phyloP scores from a whole-genome alignment of 2,113 vertebrate species.

The Scomber japonicus region DNA sequence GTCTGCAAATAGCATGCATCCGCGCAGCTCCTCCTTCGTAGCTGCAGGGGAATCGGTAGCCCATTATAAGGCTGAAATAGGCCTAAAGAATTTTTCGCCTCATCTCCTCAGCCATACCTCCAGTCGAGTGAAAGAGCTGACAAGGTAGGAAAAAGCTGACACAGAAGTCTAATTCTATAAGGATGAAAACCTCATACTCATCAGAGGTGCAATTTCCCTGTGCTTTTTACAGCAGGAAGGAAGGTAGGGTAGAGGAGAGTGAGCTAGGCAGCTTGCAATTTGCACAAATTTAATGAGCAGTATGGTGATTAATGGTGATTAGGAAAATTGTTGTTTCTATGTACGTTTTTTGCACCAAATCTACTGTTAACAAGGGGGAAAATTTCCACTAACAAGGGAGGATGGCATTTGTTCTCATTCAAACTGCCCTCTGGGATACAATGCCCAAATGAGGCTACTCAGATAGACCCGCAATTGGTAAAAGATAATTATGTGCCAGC shows the following conservation, averaged over 20 bases:
- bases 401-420: conserved; percentile 61
- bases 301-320: conserved; percentile 59
- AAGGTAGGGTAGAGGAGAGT: not conserved
- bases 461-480: conserved; percentile 51
- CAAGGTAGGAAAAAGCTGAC: conserved; percentile 74
- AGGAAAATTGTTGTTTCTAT: conserved; percentile 45
- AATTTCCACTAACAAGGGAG: conserved; percentile 37
- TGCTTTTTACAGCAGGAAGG: conserved; percentile 35
- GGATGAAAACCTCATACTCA: conserved; percentile 69
- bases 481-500: conserved; percentile 68
- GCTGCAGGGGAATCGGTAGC: conserved; percentile 62
- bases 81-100: conserved; percentile 73
- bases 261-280: conserved; percentile 24
- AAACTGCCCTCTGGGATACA: conserved; percentile 52
- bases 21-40: conserved; percentile 35
- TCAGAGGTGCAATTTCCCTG: conserved; percentile 61
- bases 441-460: conserved; percentile 37
- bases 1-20: conserved; percentile 68
- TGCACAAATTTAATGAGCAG: conserved; percentile 43
- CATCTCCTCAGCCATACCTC: conserved; percentile 75
- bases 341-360: conserved; percentile 42
- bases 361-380: conserved; percentile 47
- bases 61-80: conserved; percentile 73
- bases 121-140: conserved; percentile 75
- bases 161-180: conserved; percentile 64